Base-by-base conservation (phyloP, 2,888 invertebrate genomes). In the Pecten maximus region DNA sequence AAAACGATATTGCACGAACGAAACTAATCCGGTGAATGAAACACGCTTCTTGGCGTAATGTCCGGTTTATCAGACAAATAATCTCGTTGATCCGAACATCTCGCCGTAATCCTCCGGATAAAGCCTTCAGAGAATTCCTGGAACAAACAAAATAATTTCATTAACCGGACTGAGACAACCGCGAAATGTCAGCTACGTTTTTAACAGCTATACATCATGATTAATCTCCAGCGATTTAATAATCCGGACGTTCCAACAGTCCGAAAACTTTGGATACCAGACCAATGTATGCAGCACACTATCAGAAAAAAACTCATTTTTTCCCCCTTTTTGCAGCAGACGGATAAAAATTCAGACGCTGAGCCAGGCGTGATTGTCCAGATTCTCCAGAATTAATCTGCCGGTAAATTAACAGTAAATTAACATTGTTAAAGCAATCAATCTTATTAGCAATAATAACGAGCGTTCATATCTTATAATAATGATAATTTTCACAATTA, bases 401-500 rank as follows among this genome's bases (percentile, higher is more conserved):
- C 74, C 35, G 10, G 74, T 74, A 35, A 74, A 74, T 74, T 74
- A 54, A 54, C 50, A 54, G 50, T 19, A 54, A 54, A 54, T 54
- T 54, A 74, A 74, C 74, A 35, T 74, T 28, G 23, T 74, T 35
- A 74, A 35, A 74, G 74, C 74, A 35, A 74, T 74, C 74, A 74
- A 74, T 74, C 74, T 74, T 74, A 74, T 74, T 74, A 74, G 35
- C 16, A 35, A 74, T 74, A 74, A 74, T 35, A 74, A 74, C 15
- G 74, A 74, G 35, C 74, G 74, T 74, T 74, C 74, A 74, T 74
- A 74, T 74, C 74, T 28, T 35, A 74, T 74, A 74, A 74, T 74
- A 74, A 74, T 74, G 74, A 74, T 74, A 74, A 74, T 74, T 74
- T 74, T 74, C 74, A 74, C 74, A 74, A 74, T 35, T 74, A 74